Conservation (phyloP, 1,140 invertebrate species). For the Chionoecetes opilio region DNA sequence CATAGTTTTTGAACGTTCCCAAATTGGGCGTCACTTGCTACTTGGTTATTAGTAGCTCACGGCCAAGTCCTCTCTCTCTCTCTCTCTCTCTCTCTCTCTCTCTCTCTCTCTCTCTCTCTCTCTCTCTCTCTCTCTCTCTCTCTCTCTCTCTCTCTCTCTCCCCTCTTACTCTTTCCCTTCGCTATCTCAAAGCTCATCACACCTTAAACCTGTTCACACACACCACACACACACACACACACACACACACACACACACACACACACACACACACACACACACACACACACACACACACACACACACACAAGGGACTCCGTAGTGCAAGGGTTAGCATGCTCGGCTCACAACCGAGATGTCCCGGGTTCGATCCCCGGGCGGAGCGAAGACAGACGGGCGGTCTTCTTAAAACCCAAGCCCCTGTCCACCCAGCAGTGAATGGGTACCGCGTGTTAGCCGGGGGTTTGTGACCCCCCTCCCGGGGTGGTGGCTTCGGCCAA, state of each 20-base stretch:
- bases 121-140: conserved; percentile 53
- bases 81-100: conserved; percentile 20
- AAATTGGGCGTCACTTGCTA: background rate
- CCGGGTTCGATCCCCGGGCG: too few relatives aligned
- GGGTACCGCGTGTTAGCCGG: too few relatives aligned
- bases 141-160: conserved; percentile 43
- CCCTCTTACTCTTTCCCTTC: background rate
- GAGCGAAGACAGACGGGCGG: too few relatives aligned
- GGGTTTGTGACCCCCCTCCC: too few relatives aligned
- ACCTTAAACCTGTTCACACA: background rate
- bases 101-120: conserved; percentile 10
- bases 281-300: conserved; percentile 30
- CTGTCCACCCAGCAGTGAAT: too few relatives aligned
- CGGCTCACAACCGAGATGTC: too few relatives aligned
- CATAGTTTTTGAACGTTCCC: background rate
- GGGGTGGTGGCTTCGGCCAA: too few relatives aligned
- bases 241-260: conserved; percentile 18
- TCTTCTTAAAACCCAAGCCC: too few relatives aligned
- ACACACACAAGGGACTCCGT: conserved; percentile 30
- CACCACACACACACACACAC: background rate
- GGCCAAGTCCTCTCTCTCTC: background rate
- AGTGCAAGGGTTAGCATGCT: too few relatives aligned
- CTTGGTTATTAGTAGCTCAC: conserved; percentile 20
- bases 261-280: conserved; percentile 16
- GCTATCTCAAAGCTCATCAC: background rate